Base-by-base conservation (phyloP, 37 sponge, comb jelly and placozoan genomes). In the Hormiphora californensis region DNA sequence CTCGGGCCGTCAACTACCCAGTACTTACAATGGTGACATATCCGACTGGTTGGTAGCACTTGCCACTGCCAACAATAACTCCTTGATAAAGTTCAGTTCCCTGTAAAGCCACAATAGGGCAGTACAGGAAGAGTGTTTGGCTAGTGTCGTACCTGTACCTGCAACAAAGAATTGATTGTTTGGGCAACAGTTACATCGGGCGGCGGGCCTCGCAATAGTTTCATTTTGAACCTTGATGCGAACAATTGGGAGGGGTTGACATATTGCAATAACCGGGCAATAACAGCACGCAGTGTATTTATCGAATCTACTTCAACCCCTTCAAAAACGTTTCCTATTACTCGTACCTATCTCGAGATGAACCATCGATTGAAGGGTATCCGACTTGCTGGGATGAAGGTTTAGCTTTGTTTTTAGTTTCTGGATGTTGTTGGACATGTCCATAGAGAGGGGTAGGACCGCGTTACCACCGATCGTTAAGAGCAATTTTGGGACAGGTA, bases 371-470 rank as follows among this genome's bases (percentile, higher is more conserved):
- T 65, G 67, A 17, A 65, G 67, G 35, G 67, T 65, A 4, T 65
- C 67, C 35, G 67, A 65, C 30, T 65, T 65, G 3, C 37, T 33
- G 67, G 67, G 67, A 33, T 65, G 67, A 5, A 65, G 67, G 11
- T 65, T 65, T 38, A 36, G 67, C 30, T 65, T 65, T 2, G 38
- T 65, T 38, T 65, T 35, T 33, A 65, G 32, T 38, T 65, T 65
- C 38, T 19, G 32, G 67, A 65, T 65, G 37, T 65, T 65, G 67
- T 65, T 65, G 67, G 67, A 65, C 11, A 65, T 65, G 67, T 65
- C 67, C 4, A 65, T 25, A 33, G 67, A 65, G 5, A 65, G 67
- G 34, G 67, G 32, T 25, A 65, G 32, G 38, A 65, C 3, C 32
- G 67, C 67, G 7, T 65, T 65, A 34, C 67, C 67, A 21, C 67